Conservation (phyloP, 2,113 vertebrate species). For the Urocolius indicus region DNA sequence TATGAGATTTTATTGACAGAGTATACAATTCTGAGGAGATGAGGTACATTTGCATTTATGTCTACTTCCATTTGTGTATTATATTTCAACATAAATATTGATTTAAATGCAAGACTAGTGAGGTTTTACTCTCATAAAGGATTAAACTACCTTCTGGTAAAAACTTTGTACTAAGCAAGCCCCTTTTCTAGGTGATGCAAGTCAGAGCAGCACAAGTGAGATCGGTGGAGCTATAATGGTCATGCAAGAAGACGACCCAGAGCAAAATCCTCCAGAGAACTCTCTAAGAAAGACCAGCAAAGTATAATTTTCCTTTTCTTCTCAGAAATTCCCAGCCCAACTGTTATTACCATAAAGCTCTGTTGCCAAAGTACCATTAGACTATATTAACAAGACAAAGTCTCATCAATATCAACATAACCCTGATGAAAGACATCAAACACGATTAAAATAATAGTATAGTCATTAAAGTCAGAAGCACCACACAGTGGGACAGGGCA, state of each 20-base stretch:
- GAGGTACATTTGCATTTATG: not conserved
- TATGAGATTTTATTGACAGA: not conserved
- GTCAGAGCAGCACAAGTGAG: not conserved
- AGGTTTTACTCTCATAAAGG: not conserved
- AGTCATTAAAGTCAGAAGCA: not conserved
- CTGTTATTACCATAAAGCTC: not conserved
- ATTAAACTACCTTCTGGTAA: not conserved
- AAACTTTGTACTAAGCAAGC: not conserved
- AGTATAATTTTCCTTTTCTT: not conserved
- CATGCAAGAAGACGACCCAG: not conserved
- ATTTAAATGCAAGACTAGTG: not conserved
- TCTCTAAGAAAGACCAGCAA: not conserved
- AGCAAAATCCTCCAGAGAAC: not conserved
- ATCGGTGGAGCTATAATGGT: not conserved
- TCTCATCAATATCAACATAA: not conserved
- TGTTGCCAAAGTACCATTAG: not conserved
- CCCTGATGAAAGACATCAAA: not conserved
- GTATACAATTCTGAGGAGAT: not conserved
- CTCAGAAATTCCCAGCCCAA: not conserved
- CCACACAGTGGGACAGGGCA: not conserved
- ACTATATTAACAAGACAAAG: not conserved
- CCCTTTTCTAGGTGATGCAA: not conserved
- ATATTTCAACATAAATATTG: not conserved
- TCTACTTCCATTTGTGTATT: not conserved
- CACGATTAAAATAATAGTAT: not conserved